phyloP scores from a whole-genome alignment of 2,797 vertebrate species.

The Coreius guichenoti region DNA sequence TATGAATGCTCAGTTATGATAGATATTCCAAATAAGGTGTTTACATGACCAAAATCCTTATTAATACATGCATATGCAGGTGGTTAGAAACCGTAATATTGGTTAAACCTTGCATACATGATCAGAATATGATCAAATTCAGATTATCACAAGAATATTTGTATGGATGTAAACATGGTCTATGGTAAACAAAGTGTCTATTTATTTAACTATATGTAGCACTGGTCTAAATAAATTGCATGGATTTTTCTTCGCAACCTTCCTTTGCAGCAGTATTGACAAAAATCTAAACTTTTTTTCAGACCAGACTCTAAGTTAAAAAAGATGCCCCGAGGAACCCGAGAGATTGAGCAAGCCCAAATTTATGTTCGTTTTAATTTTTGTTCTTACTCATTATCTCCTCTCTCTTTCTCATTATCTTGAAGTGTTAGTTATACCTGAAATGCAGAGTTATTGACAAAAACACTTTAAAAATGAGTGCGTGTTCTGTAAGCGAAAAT shows the following conservation, averaged over 20 bases:
- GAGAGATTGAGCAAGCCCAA: constrained; percentile 3
- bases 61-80: not conserved
- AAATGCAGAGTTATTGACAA: constrained; percentile 15
- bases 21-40: not conserved
- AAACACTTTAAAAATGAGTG: not conserved
- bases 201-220: constrained; percentile 1
- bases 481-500: not conserved
- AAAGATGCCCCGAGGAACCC: not conserved
- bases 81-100: not conserved
- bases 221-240: not conserved
- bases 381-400: constrained; percentile 3
- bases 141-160: not conserved
- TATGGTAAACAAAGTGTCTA: not conserved
- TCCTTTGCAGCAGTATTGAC: not conserved
- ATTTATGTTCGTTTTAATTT: not conserved
- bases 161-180: not conserved
- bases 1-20: not conserved
- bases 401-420: not conserved
- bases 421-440: not conserved
- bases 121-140: not conserved
- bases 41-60: not conserved
- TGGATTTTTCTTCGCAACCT: not conserved
- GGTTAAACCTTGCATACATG: not conserved
- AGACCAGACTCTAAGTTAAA: not conserved
- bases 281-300: not conserved